Base-by-base conservation (phyloP, 92 coral and sea anemone genomes). In the Siderastrea siderea region DNA sequence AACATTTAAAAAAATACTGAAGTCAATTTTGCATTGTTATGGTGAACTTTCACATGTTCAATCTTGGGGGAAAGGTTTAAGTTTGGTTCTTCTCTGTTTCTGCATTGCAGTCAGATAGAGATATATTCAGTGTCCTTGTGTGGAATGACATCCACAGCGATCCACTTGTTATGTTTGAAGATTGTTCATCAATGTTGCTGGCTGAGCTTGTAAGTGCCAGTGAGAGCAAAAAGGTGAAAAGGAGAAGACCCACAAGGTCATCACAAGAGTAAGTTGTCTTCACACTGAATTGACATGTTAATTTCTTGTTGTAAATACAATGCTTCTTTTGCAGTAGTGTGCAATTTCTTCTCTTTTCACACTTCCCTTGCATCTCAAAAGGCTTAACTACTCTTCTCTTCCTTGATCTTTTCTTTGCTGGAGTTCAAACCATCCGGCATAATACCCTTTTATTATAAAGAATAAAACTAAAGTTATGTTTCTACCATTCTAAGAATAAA, bases 101-200 rank as follows among this genome's bases (percentile, higher is more conserved):
- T 65, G 11, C 44, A 38, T 59, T 75, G 45, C 14, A 94, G 98
- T 88, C 91, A 13, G 91, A 90, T 1, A 86, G 90, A 67, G 93
- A 93, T 74, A 89, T 92, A 44, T 80, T 73, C 65, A 68, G 89
- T 62, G 67, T 94, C 47, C 93, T 85, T 78, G 90, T 80, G 4
- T 62, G 74, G 60, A 79, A 83, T 59, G 62, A 3, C 17, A 47
- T 63, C 15, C 47, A 79, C 72, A 5, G 38, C 58, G 94, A 82
- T 43, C 94, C 95, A 51, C 82, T 87, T 48, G 82, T 94, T 59
- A 79, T 94, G 62, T 94, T 87, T 87, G 69, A 88, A 77, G 94
- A 94, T 94, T 94, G 95, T 9, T 86, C 91, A 4, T 88, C 74
- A 47, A 70, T 62, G 64, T 71, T 81, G 51, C 58, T 94, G 12